These are phyloP conservation scores for Hymenopus coronatus DNA, from an alignment of 2,888 invertebrate species.

Conservation along the genomic window DNA sequence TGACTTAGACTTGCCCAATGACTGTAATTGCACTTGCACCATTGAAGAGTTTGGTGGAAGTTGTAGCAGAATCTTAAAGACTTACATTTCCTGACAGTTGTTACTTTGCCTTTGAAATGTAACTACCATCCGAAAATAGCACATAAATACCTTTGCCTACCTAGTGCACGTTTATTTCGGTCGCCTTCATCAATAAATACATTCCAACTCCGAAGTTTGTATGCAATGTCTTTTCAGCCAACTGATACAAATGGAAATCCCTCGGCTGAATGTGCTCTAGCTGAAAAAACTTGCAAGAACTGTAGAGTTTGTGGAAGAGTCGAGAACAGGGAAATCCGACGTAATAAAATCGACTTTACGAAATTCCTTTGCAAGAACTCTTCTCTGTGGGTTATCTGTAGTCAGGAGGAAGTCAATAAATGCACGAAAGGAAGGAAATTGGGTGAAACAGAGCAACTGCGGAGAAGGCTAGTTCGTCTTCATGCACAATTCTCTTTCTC, in stretches of 20 bases:
- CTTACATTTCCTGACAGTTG: no score
- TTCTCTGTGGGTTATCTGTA: neutral
- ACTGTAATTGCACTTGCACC: no score
- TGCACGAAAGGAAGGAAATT: neutral
- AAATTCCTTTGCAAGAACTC: neutral
- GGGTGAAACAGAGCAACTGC: neutral
- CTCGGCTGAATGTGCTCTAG: neutral
- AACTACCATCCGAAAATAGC: no score
- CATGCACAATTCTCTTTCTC: neutral
- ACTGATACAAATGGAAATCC: neutral
- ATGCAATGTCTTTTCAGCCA: neutral
- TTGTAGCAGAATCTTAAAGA: no score
- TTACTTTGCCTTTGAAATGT: no score
- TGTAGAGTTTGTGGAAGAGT: neutral
- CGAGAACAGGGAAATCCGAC: neutral
- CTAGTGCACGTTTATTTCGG: no score
- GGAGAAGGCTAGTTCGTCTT: neutral
- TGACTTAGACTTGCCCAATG: no score
- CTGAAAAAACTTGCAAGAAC: neutral
- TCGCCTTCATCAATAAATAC: no score
- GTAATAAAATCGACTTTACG: neutral
- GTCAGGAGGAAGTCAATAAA: neutral
- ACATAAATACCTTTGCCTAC: no score
- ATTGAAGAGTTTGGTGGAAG: no score
- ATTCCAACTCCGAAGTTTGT: no score